These are phyloP conservation scores for Cladorhizidae sp. DNA, from an alignment of 37 sponge, comb jelly and placozoan genomes.

Conservation along the genomic window DNA sequence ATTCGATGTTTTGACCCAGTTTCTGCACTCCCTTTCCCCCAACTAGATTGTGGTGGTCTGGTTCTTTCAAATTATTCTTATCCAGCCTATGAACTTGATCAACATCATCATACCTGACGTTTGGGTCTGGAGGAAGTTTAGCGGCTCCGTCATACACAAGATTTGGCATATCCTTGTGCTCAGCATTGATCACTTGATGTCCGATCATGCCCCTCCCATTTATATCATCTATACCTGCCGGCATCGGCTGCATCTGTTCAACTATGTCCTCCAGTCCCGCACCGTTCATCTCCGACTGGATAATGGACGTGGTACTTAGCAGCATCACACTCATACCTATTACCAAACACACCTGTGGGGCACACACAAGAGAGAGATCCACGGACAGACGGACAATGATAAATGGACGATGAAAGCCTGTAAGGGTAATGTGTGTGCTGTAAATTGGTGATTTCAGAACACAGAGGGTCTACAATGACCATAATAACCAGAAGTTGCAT, in stretches of 20 bases:
- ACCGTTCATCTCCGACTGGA: constrained; percentile 2
- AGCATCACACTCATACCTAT: constrained; percentile 12
- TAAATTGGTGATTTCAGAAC: no score
- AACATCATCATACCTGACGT: neutral
- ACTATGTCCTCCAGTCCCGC: neutral
- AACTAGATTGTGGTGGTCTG: neutral
- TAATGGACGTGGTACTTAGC: constrained; percentile 16
- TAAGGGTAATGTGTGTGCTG: no score
- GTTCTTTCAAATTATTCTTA: neutral
- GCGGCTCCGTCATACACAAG: neutral
- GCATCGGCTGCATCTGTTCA: neutral
- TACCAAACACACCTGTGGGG: neutral
- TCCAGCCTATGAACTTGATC: neutral
- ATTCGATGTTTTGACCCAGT: neutral
- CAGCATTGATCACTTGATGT: neutral
- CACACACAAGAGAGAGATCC: neutral
- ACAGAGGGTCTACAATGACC: no score
- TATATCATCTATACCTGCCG: neutral
- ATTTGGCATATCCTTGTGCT: neutral
- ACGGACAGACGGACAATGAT: neutral
- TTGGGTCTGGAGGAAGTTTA: neutral
- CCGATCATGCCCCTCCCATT: neutral
- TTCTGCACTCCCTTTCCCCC: neutral
- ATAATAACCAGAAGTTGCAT: no score
- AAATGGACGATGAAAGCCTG: no score